Conservation (phyloP, 2,797 vertebrate genomes). For the Cynopterus sphinx region DNA sequence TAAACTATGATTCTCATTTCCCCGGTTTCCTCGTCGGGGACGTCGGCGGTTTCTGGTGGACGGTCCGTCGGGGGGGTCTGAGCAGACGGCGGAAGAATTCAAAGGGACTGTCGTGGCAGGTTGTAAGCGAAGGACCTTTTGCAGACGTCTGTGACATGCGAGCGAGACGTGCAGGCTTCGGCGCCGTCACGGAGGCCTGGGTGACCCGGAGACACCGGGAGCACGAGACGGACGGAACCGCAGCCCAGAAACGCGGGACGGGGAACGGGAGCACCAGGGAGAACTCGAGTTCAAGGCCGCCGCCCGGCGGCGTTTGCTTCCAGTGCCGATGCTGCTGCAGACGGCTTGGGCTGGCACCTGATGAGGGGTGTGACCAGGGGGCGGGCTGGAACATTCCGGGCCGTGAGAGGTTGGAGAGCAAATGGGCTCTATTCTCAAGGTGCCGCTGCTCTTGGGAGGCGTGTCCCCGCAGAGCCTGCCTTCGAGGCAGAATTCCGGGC, state of each 20-base stretch:
- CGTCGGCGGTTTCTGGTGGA: slow-evolving; percentile 51
- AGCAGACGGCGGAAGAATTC: slow-evolving; percentile 27
- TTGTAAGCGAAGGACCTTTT: background rate
- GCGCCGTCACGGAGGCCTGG: background rate
- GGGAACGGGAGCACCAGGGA: background rate
- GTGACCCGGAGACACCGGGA: background rate
- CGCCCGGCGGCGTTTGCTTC: background rate
- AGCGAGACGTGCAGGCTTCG: background rate
- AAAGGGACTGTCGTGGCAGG: slow-evolving; percentile 31
- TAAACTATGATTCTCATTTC: slow-evolving; percentile 66
- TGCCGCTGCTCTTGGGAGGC: background rate
- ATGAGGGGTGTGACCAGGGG: background rate
- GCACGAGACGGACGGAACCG: background rate
- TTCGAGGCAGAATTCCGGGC: background rate
- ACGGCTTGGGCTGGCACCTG: background rate
- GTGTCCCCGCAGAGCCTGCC: background rate
- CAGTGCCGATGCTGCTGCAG: background rate
- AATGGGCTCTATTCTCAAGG: background rate
- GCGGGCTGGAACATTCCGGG: background rate
- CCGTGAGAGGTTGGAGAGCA: background rate
- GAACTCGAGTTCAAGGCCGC: background rate
- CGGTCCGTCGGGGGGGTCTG: slow-evolving; percentile 21
- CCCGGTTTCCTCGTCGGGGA: slow-evolving; percentile 56
- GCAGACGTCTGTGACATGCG: background rate
- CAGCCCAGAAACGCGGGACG: background rate